A percentile compares a stretch with the other conserved stretches of the same genome.
phyloP scores from a whole-genome alignment of 2,113 vertebrate species.

The Pluvianellus socialis region DNA sequence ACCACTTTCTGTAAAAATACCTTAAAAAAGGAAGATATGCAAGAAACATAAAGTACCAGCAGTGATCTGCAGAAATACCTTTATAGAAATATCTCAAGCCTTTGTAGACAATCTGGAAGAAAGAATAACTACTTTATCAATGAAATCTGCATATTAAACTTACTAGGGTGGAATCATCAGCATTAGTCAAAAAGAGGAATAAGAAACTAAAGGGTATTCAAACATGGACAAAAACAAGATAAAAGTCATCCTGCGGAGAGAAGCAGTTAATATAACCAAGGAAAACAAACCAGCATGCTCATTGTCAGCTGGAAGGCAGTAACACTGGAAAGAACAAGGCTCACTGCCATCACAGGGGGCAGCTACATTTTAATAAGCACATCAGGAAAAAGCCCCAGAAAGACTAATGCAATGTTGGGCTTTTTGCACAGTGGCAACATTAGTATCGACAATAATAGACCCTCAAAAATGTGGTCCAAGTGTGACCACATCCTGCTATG shows the following conservation, averaged over 20 bases:
- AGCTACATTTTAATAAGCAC: background rate
- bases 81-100: background rate
- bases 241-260: background rate
- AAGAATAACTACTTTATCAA: background rate
- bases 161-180: background rate
- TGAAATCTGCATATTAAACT: background rate
- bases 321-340: background rate
- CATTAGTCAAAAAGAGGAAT: background rate
- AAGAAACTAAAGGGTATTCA: background rate
- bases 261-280: background rate
- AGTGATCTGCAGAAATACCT: background rate
- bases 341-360: background rate
- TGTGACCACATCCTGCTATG: background rate
- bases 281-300: background rate
- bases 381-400: background rate
- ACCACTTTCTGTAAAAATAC: background rate
- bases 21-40: background rate
- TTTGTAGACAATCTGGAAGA: background rate
- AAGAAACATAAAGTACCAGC: background rate
- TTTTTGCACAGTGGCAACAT: background rate
- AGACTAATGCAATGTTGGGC: background rate
- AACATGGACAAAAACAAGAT: background rate
- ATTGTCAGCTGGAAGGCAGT: background rate
- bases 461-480: background rate
- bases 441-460: background rate